Percentiles rank a stretch among this genome's conserved stretches.
These are phyloP conservation scores for Conomelus anceps DNA, from an alignment of 2,888 invertebrate genomes.

Conservation along the genomic window DNA sequence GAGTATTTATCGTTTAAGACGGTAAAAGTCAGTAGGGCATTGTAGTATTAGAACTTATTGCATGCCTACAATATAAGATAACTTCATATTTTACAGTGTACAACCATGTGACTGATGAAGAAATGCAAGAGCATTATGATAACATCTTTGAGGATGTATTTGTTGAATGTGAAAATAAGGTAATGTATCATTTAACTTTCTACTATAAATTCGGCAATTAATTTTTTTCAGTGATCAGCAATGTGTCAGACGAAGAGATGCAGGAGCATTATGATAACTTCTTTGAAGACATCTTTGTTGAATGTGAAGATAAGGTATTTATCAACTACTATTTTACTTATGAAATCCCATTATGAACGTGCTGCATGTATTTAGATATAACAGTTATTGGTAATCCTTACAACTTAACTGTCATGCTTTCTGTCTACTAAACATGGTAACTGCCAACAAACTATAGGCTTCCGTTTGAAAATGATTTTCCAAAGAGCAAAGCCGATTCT, in stretches of 20 bases:
- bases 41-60: neutral
- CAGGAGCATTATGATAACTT: conserved; percentile 99
- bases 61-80: neutral
- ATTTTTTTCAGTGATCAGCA: conserved; percentile 67
- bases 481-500: no score
- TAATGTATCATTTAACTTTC: neutral
- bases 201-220: conserved; percentile 18
- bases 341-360: neutral
- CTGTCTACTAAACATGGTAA: no score
- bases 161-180: conserved; percentile 85
- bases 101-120: conserved; percentile 91
- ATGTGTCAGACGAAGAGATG: conserved; percentile 96
- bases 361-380: neutral
- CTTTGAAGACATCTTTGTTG: conserved; percentile 98
- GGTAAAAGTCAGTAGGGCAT: neutral
- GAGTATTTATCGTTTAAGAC: no score
- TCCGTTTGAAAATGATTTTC: neutral
- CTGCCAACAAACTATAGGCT: no score
- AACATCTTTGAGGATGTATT: conserved; percentile 99
- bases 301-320: conserved; percentile 85
- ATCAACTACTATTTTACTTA: neutral
- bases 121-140: conserved; percentile 99
- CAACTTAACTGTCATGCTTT: no score
- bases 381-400: neutral
- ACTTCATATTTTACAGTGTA: conserved; percentile 55